Base-by-base conservation (phyloP, 1,140 invertebrate species). In the Drosophila tropicalis region DNA sequence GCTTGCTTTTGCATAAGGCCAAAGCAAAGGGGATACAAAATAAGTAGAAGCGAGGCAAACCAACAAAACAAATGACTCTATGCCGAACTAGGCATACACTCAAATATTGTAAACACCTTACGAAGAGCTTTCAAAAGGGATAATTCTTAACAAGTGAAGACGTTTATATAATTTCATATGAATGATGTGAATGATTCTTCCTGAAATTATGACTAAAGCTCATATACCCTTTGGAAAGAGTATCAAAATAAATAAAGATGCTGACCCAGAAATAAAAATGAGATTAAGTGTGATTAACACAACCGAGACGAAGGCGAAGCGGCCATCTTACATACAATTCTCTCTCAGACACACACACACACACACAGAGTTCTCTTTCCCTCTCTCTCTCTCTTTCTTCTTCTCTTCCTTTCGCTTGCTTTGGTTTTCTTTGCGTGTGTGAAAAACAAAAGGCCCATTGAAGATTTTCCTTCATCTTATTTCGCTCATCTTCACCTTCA, bases 271-370 rank as follows among this genome's bases (percentile, higher is more conserved):
- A 86, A 90, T 90, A 90, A 90, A 90, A 90, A 90, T 90, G 79
- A 90, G 86, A 90, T 90, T 90, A 90, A 90, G 86, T 90, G 86
- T 90, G 86, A 90, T 90, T 90, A 90, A 90, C 86, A 90, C 79
- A 82, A 84, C 76, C 79, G 70, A 79, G 83, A 51, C 67, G 87
- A 78, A 76, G 83, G 72, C 57, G 67, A 44, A 40, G 68, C 60
- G 68, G 62, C 65, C 82, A 66, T 70, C 70, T 68, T 81, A 56
- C 9, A 39, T n/a, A 25, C 22, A 19, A n/a, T 5, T 39, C 10
- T 39, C 36, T 39, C 34, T 36, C 36, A 12, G 10, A 3, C 36
- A 10, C 36, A 10, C 57, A 36, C 22, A 19, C 40, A 41, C 60
- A 6, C 12, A 44, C 22, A 65, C 72, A 51, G 29, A 29, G 17